Conservation (phyloP, 2,113 vertebrate species). For the Pao palembangensis region DNA sequence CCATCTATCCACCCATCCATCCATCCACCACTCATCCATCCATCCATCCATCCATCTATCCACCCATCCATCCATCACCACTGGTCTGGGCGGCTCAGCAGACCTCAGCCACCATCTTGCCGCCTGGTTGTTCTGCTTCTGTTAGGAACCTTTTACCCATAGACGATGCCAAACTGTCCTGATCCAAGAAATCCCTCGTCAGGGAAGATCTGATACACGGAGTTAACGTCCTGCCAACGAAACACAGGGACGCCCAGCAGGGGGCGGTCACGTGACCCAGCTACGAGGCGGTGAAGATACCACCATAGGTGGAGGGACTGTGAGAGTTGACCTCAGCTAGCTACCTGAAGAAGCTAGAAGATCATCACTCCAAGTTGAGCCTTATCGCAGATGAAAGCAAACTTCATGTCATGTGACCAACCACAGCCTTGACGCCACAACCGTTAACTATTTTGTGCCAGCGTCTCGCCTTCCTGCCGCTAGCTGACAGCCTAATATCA, state of each 20-base stretch:
- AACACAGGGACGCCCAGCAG: background rate
- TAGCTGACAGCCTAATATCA: slow-evolving; percentile 66
- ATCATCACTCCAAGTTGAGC: too few relatives aligned
- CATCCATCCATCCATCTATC: background rate
- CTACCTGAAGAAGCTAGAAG: too few relatives aligned
- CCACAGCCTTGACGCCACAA: slow-evolving; percentile 55
- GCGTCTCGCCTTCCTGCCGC: slow-evolving; percentile 40
- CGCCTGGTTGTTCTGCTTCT: background rate
- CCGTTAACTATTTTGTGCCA: slow-evolving; percentile 61
- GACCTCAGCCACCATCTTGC: too few relatives aligned
- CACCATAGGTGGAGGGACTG: too few relatives aligned
- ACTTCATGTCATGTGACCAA: slow-evolving; percentile 14
- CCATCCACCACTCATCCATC: background rate
- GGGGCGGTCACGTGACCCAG: background rate
- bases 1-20: background rate
- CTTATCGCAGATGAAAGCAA: too few relatives aligned
- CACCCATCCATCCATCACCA: too few relatives aligned
- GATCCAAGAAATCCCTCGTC: slow-evolving; percentile 96
- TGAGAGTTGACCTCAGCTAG: too few relatives aligned
- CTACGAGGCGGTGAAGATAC: too few relatives aligned
- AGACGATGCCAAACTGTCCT: slow-evolving; percentile 97
- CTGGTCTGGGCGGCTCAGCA: too few relatives aligned
- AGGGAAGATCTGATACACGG: slow-evolving; percentile 96
- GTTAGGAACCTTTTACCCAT: slow-evolving; percentile 80
- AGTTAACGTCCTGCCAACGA: slow-evolving; percentile 86